phyloP scores from a whole-genome alignment of 2,797 vertebrate genomes.

The Xenops minutus region DNA sequence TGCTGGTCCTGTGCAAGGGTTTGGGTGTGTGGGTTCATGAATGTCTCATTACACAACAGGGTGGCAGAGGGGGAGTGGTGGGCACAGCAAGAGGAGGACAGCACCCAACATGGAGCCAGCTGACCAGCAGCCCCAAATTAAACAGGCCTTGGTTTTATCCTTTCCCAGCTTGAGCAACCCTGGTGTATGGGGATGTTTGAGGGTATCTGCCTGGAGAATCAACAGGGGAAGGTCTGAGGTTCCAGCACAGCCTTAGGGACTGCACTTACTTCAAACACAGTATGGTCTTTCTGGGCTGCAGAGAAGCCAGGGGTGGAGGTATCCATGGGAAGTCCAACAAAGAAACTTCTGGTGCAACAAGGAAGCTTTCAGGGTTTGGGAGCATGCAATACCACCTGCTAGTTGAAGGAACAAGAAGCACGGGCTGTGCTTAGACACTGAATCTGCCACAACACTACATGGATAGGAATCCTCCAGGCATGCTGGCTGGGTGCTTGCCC shows the following conservation, averaged over 20 bases:
- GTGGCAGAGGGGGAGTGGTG: rapidly evolving
- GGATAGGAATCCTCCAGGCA: not conserved
- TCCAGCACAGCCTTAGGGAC: not conserved
- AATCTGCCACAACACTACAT: not conserved
- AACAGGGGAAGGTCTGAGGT: not conserved
- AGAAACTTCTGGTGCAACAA: not conserved
- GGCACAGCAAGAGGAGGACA: not conserved
- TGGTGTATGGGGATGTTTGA: not conserved
- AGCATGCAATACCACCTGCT: not conserved
- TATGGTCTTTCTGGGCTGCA: not conserved
- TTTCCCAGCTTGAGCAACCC: not conserved
- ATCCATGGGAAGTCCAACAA: not conserved
- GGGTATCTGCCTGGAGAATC: not conserved
- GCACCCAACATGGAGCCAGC: not conserved
- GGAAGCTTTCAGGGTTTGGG: not conserved
- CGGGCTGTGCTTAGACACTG: not conserved
- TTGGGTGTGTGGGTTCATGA: not conserved
- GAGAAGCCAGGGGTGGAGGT: not conserved
- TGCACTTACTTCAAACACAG: not conserved
- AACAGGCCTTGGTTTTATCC: not conserved
- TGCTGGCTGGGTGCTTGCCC: rapidly evolving
- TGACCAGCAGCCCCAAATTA: not conserved
- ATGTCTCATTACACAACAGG: not conserved
- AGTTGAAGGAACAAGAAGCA: not conserved
- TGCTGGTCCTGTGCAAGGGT: not conserved